A percentile compares a stretch with the other conserved stretches of the same genome.
Evolutionary conservation across 2,888 invertebrate genomes (phyloP).

Genomic region (Melipona bicolor): DNA sequence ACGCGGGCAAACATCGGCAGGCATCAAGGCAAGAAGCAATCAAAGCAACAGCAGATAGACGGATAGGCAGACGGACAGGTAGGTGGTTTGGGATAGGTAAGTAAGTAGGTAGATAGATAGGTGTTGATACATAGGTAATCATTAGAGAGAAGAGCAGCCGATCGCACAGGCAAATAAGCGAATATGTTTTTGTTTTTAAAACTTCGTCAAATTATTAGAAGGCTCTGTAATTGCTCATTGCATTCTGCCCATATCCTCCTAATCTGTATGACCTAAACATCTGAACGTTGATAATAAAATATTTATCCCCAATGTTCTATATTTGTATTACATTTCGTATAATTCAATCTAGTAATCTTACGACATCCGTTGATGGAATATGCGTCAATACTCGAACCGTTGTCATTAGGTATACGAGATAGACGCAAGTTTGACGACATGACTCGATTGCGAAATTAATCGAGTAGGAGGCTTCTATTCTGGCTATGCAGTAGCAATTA

Average conservation of each 20-base stretch:
- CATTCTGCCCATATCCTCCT: background rate
- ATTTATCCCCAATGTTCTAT: background rate
- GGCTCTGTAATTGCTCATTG: background rate
- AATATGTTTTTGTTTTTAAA: slow-evolving; percentile 10
- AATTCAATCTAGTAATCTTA: slow-evolving; percentile 14
- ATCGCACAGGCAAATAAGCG: slow-evolving; percentile 35
- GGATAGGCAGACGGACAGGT: slow-evolving; percentile 47
- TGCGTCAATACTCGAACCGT: background rate
- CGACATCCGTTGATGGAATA: slow-evolving; percentile 4
- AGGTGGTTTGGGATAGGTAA: slow-evolving; percentile 23
- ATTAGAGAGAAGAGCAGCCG: slow-evolving; percentile 37
- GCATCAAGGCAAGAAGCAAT: slow-evolving; percentile 22
- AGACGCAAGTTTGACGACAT: slow-evolving; percentile 42
- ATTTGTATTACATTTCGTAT: background rate
- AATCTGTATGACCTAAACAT: slow-evolving; percentile 13
- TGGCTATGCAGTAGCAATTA: slow-evolving; percentile 33
- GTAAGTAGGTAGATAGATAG: slow-evolving; percentile 30
- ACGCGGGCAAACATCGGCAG: slow-evolving; percentile 33
- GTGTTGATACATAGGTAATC: slow-evolving; percentile 32
- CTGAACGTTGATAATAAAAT: background rate
- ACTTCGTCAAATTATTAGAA: slow-evolving; percentile 15
- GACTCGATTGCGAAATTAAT: slow-evolving; percentile 33
- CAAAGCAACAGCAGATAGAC: slow-evolving; percentile 36
- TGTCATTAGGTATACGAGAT: background rate
- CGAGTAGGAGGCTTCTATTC: slow-evolving; percentile 22